These are phyloP conservation scores for Aspidapion aeneum DNA, from an alignment of 2,888 invertebrate genomes.

Conservation along the genomic window DNA sequence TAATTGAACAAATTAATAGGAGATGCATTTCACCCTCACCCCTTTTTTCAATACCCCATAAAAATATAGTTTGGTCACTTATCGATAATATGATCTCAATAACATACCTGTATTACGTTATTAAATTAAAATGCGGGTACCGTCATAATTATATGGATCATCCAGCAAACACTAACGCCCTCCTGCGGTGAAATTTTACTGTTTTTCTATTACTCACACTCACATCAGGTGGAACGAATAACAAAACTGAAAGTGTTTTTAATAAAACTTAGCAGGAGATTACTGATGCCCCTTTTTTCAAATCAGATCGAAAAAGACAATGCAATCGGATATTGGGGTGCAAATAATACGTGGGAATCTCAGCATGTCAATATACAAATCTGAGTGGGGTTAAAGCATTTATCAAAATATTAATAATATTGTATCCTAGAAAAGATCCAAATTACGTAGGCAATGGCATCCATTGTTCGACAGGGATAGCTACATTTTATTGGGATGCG, in stretches of 20 bases:
- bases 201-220: background rate
- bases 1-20: no score
- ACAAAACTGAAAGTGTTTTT: background rate
- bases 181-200: slow-evolving; percentile 17
- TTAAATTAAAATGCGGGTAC: slow-evolving; percentile 31
- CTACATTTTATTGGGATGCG: background rate
- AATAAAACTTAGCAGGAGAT: background rate
- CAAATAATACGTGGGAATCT: background rate
- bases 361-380: background rate
- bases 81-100: background rate
- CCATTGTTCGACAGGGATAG: background rate
- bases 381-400: background rate
- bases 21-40: background rate
- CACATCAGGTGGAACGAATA: background rate
- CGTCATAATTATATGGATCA: slow-evolving; percentile 27
- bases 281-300: background rate
- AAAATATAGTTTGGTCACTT: background rate
- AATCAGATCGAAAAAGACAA: background rate
- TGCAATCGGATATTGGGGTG: background rate
- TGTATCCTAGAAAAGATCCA: background rate
- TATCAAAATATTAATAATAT: background rate
- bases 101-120: background rate
- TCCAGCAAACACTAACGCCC: slow-evolving; percentile 5
- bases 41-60: background rate
- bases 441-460: background rate